Evolutionary conservation across 2,888 invertebrate species (phyloP).

Genomic region (Crossocerus cetratus): DNA sequence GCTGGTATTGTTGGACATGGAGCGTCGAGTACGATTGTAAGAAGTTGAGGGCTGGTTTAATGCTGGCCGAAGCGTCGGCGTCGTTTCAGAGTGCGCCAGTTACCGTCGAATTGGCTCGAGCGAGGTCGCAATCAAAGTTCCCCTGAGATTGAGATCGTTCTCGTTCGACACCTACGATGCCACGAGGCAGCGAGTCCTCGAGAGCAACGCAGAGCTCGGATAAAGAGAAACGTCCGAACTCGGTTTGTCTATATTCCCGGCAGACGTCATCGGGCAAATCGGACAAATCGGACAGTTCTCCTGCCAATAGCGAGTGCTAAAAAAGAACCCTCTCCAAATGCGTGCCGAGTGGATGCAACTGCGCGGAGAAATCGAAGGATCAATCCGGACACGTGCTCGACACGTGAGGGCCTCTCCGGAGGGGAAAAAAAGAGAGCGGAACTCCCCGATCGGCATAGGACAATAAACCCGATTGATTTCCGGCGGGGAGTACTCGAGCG

Average conservation of each 20-base stretch:
- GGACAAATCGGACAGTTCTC: constrained; percentile 20
- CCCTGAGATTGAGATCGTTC: no score
- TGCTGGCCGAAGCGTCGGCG: no score
- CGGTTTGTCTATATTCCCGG: constrained; percentile 54
- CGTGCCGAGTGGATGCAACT: no score
- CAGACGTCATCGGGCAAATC: constrained; percentile 57
- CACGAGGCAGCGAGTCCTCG: no score
- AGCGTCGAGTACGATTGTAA: no score
- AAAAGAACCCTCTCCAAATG: neutral
- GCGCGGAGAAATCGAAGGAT: neutral
- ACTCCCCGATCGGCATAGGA: constrained; percentile 38
- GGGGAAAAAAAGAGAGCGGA: constrained; percentile 41
- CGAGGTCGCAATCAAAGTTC: no score
- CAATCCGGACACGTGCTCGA: constrained; percentile 17
- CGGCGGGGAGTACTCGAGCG: constrained; percentile 22
- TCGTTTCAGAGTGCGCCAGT: no score
- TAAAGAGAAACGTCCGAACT: constrained; percentile 39
- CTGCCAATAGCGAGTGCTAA: neutral
- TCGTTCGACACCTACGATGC: neutral
- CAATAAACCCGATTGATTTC: constrained; percentile 59
- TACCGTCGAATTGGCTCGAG: no score
- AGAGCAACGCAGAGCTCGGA: no score
- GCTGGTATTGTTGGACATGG: no score
- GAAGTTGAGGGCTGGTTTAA: no score
- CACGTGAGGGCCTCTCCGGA: constrained; percentile 37